These are phyloP conservation scores for Bombus impatiens DNA, from an alignment of 1,140 invertebrate genomes.

Conservation along the genomic window DNA sequence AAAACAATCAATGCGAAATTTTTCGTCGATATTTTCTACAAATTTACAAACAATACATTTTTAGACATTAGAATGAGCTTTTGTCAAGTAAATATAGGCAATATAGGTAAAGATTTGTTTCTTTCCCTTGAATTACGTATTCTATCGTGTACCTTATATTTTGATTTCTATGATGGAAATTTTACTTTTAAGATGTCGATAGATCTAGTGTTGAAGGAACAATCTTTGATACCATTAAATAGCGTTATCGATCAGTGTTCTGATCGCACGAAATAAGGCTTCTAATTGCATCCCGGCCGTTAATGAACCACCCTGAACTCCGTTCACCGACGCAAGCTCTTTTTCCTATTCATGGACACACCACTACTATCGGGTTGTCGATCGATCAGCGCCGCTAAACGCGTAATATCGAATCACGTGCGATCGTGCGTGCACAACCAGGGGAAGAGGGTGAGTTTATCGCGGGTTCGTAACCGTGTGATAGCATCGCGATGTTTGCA, in stretches of 20 bases:
- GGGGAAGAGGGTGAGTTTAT: slow-evolving; percentile 9
- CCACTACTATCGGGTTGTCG: neutral
- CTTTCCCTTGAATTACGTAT: neutral
- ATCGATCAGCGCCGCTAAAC: slow-evolving; percentile 26
- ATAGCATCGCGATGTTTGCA: slow-evolving; percentile 30
- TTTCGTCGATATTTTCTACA: no score
- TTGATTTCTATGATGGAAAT: neutral
- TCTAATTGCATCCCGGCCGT: slow-evolving; percentile 34
- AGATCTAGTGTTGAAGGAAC: neutral
- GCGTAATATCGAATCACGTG: slow-evolving; percentile 17
- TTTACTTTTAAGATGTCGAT: neutral
- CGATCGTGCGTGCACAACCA: slow-evolving; percentile 3
- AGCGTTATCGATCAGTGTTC: neutral
- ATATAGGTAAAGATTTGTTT: neutral
- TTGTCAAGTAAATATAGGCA: no score
- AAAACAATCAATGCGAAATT: no score
- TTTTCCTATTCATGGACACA: slow-evolving; percentile 3
- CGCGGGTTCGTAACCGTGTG: slow-evolving; percentile 11
- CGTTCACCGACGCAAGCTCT: neutral
- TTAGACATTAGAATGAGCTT: no score
- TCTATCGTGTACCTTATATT: neutral
- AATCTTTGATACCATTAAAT: neutral
- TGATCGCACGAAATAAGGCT: slow-evolving; percentile 13
- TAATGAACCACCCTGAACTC: slow-evolving; percentile 40
- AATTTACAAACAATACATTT: no score